Evolutionary conservation across 23 tunicate species (phyloP), one percentile per base, ranked within the genome.

Genomic region (Botrylloides violaceus): DNA sequence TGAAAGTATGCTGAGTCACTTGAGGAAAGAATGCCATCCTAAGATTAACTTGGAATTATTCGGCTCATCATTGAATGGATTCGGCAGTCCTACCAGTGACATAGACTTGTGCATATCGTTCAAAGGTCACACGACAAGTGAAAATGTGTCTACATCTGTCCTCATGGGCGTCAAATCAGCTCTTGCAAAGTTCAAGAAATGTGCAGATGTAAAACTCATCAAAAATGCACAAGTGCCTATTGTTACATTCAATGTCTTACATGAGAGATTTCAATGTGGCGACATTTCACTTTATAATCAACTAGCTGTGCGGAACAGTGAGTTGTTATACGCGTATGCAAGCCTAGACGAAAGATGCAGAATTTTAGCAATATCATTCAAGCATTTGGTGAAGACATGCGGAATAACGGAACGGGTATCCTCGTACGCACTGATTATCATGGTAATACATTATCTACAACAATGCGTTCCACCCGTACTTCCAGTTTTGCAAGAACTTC

Each of bases 391-490:
- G 9, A 63, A 63, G 29, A 29, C 70, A 4, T n/a, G n/a, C n/a
- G 26, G 12, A 58, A 19, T 63, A 27, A 9, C 3, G 26, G 29
- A 63, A 26, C n/a, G 32, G 23, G 24, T 9, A 6, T 66, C 73
- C 24, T 66, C 73, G 24, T 66, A 66, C 35, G 56, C 56, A 22
- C 35, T 21, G 29, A 66, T 38, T 22, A 36, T 66, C 21, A 36
- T 66, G 24, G 55, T 66, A 22, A 66, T 66, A 36, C 35, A 66
- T 37, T 66, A 33, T 66, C 73, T 66, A 18, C 73, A 66, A 26
- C 59, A 38, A 37, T 36, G 56, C 27, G 27, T 33, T 7, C 73
- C 73, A 4, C 73, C 73, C 12, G 73, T 66, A 21, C 56, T 66
- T 4, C 73, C 73, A 35, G 73, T 66, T 33, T n/a, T 66, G 38